A percentile compares a stretch with the other conserved stretches of the same genome.
Evolutionary conservation across 2,113 vertebrate species (phyloP).

Genomic region (Gnathonemus longibarbis): DNA sequence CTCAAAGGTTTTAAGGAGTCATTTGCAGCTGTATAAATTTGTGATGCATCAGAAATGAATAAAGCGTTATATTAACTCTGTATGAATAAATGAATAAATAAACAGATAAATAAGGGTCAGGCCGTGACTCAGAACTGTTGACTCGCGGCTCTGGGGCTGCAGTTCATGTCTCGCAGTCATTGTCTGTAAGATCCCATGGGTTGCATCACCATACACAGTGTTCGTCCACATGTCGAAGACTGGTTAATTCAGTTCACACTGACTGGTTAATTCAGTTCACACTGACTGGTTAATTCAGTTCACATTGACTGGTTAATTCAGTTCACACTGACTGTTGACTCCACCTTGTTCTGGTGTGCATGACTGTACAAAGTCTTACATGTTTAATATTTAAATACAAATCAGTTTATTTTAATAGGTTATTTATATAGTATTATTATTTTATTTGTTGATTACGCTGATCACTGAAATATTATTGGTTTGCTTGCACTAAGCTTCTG

Average conservation of each 20-base stretch:
- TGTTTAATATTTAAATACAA: neutral
- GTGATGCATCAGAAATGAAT: neutral
- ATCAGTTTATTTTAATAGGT: neutral
- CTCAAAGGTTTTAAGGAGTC: neutral
- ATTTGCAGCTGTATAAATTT: slow-evolving; percentile 4
- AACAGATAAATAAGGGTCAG: neutral
- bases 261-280: neutral
- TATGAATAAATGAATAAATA: neutral
- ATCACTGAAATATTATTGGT: neutral
- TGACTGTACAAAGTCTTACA: neutral
- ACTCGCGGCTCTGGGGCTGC: neutral
- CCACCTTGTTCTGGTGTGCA: neutral
- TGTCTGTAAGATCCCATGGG: neutral
- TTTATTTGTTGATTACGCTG: neutral
- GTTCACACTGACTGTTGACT: neutral
- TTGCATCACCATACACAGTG: neutral
- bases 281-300: neutral
- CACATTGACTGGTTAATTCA: neutral
- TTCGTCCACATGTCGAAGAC: neutral
- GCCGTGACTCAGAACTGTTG: neutral
- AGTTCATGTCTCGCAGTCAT: neutral
- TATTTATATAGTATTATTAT: neutral
- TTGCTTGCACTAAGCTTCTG: neutral
- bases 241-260: neutral
- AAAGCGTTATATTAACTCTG: neutral